phyloP scores from a whole-genome alignment of 1,140 invertebrate species.

The Lasioglossum albipes region DNA sequence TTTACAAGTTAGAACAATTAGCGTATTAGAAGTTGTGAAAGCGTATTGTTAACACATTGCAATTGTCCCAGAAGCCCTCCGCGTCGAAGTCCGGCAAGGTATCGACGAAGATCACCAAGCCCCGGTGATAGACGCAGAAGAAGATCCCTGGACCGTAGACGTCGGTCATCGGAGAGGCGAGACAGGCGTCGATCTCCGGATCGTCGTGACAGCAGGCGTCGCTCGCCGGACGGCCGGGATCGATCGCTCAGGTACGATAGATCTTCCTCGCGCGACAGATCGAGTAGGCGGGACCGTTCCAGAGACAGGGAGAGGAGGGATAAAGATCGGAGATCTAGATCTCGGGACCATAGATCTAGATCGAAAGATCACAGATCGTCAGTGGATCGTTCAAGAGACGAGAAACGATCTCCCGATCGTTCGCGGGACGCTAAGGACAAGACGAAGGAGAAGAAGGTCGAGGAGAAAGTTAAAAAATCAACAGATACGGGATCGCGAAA shows the following conservation, averaged over 20 bases:
- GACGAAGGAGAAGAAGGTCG: slow-evolving; percentile 63
- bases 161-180: slow-evolving; percentile 74
- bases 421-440: slow-evolving; percentile 68
- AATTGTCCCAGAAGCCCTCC: slow-evolving; percentile 67
- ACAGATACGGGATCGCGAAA: slow-evolving; percentile 67
- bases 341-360: slow-evolving; percentile 69
- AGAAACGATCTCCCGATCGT: slow-evolving; percentile 70
- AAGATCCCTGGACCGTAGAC: slow-evolving; percentile 74
- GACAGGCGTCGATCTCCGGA: slow-evolving; percentile 73
- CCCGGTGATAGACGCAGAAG: slow-evolving; percentile 72
- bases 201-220: slow-evolving; percentile 78
- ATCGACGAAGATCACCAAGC: slow-evolving; percentile 76
- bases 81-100: slow-evolving; percentile 73
- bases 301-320: slow-evolving; percentile 70
- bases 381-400: slow-evolving; percentile 69
- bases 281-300: slow-evolving; percentile 72
- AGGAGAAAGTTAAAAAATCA: slow-evolving; percentile 71
- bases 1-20: too few species aligned
- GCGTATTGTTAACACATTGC: neutral
- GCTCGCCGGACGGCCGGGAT: slow-evolving; percentile 78
- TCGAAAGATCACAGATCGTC: slow-evolving; percentile 68
- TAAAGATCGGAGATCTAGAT: slow-evolving; percentile 70
- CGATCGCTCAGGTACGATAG: slow-evolving; percentile 74
- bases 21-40: neutral
- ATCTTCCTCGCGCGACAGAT: slow-evolving; percentile 76